Base-by-base conservation (phyloP, 1,140 invertebrate genomes). In the Brachionus angularis region DNA sequence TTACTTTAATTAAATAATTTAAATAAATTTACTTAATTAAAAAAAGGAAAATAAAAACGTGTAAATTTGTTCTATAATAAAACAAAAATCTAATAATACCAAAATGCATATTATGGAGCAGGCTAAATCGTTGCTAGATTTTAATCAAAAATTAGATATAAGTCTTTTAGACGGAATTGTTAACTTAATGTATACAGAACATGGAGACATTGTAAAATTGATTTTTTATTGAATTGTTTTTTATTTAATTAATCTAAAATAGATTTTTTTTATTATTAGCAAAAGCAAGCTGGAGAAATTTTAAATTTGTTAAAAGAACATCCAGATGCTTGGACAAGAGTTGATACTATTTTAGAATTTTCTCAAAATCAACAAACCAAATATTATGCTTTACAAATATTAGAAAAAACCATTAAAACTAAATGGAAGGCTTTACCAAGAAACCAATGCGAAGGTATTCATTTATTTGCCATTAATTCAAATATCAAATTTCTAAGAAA, bases 341-440 rank as follows among this genome's bases (percentile, higher is more conserved):
- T 99, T 70, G 96, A 99, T 84, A 94, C 93, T 52, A 99, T 99
- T 80, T 84, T 99, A 77, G 95, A 98, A 83, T 98, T 88, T 84
- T 88, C 87, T 14, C 84, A 78, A 79, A 96, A 97, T 81, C 92
- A 96, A 83, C 91, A 98, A 85, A 98, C 96, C 58, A 99, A 99
- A 85, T 99, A 97, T 83, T 99, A 96, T 85, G 96, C 95, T 23
- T 84, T 99, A 75, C 96, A 99, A 86, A 98, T 99, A 78, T 83
- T 99, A 74, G 96, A 99, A 84, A 93, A 95, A 85, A 91, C 98
- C 4, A 98, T 99, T 75, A 96, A 97, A 85, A 97, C 94, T 33
- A 85, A 93, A 80, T 99, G 96, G 96, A 98, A 98, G 88, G 90
- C 95, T 72, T 83, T 99, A 77, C 96, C 96, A 53, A 85, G 93